phyloP scores from a whole-genome alignment of 1,140 invertebrate species.

The Tetragonula clypearis region DNA sequence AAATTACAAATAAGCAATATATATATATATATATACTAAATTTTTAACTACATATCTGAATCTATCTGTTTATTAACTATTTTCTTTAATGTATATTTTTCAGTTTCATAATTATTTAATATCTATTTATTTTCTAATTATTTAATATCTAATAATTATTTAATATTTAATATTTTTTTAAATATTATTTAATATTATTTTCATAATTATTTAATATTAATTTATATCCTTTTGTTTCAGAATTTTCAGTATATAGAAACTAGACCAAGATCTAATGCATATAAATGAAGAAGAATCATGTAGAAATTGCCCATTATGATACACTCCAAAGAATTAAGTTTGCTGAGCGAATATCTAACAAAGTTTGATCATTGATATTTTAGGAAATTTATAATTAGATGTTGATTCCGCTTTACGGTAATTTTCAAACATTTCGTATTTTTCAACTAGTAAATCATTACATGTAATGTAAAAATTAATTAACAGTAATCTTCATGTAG shows the following conservation, averaged over 20 bases:
- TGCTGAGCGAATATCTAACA: background rate
- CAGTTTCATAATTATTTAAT: too few relatives aligned
- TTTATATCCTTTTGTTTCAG: background rate
- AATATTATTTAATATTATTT: too few relatives aligned
- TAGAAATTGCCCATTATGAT: slow-evolving; percentile 16
- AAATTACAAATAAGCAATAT: background rate
- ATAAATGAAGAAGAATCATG: slow-evolving; percentile 18
- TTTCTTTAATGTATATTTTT: background rate
- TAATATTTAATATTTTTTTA: too few relatives aligned
- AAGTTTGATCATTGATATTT: background rate
- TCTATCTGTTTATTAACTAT: background rate
- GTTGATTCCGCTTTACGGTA: background rate
- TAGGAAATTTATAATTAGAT: background rate
- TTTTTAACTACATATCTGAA: background rate
- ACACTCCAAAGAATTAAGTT: slow-evolving; percentile 6
- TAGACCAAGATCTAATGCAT: slow-evolving; percentile 18
- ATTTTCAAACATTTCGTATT: background rate
- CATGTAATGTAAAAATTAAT: background rate
- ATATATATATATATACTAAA: background rate
- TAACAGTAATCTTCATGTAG: background rate
- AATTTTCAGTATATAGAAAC: slow-evolving; percentile 29
- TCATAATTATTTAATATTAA: background rate
- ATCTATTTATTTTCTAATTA: too few relatives aligned
- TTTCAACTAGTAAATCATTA: background rate
- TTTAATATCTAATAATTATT: too few relatives aligned